Base-by-base conservation (phyloP, 1,140 invertebrate genomes). In the Eufriesea mexicana region DNA sequence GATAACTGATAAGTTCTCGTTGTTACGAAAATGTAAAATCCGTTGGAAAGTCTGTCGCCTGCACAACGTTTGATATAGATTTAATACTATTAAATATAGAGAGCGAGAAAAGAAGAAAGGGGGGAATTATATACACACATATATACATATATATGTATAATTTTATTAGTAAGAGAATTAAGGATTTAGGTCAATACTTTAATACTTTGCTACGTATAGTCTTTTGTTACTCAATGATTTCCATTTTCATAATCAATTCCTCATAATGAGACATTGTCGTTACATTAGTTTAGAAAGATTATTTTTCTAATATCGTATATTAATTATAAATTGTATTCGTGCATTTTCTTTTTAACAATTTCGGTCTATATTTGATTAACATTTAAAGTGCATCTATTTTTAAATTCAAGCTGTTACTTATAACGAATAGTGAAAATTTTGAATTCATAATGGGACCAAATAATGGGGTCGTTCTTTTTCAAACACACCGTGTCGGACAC, bases 1-100 rank as follows among this genome's bases (percentile, higher is more conserved):
- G 47, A 16, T 55, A n/a, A 4, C 12, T 16, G 23, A 54, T 49
- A 20, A 59, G 23, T 61, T 61, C 42, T 73, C 45, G 42, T 62
- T 81, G 16, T 76, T 55, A 57, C 16, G 2, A 75, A 67, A 54
- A 45, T 51, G 25, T 10, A 20, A 54, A 64, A 35, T 75, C 51
- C 51, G 72, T 47, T 67, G 72, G 61, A 67, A 47, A 57, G 79
- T 75, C 42, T 57, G 71, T 74, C 42, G 61, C 49, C 61, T 49
- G 79, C 79, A 49, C 61, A 81, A 81, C 9, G 49, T 51, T 66
- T 75, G 47, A 55, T 57, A 57, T 81, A 81, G 51, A 67, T 57
- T 64, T 67, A 49, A 76, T 47, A 35, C 5, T 12, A 45, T 49
- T n/a, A 14, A n/a, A 64, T 42, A 6, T 57, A 12, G 2, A 10